Evolutionary conservation across 2,888 invertebrate genomes (phyloP).

Genomic region (Aleiodes testaceus): DNA sequence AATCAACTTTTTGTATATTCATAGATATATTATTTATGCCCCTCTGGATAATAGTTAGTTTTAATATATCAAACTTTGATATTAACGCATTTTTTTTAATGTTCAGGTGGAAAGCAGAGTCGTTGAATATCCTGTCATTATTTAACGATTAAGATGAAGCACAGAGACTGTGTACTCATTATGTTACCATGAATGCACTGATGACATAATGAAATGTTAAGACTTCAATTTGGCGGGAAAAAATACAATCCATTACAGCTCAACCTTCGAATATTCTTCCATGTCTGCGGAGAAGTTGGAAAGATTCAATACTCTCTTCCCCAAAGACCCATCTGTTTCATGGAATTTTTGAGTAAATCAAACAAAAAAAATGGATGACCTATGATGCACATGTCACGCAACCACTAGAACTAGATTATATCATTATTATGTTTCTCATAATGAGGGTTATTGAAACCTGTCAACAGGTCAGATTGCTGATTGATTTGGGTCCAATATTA

Average conservation of each 20-base stretch:
- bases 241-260: not conserved
- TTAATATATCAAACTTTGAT: not conserved
- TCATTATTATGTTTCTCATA: conserved; percentile 5
- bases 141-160: conserved; percentile 66
- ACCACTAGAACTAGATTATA: not conserved
- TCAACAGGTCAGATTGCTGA: conserved; percentile 16
- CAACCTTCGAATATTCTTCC: too few relatives aligned
- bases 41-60: not conserved
- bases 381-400: not conserved
- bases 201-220: not conserved
- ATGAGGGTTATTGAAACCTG: conserved; percentile 19
- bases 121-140: conserved; percentile 62
- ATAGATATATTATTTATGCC: conserved; percentile 18
- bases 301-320: too few relatives aligned
- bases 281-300: too few relatives aligned
- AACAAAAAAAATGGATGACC: not conserved
- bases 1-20: conserved; percentile 19
- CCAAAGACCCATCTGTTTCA: too few relatives aligned
- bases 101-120: not conserved
- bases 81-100: not conserved
- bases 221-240: not conserved
- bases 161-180: conserved; percentile 38
- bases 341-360: too few relatives aligned
- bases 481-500: conserved; percentile 11
- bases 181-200: not conserved